Evolutionary conservation across 1,140 invertebrate species (phyloP), one percentile per base, ranked within the genome.

Genomic region (Listronotus oregonensis): DNA sequence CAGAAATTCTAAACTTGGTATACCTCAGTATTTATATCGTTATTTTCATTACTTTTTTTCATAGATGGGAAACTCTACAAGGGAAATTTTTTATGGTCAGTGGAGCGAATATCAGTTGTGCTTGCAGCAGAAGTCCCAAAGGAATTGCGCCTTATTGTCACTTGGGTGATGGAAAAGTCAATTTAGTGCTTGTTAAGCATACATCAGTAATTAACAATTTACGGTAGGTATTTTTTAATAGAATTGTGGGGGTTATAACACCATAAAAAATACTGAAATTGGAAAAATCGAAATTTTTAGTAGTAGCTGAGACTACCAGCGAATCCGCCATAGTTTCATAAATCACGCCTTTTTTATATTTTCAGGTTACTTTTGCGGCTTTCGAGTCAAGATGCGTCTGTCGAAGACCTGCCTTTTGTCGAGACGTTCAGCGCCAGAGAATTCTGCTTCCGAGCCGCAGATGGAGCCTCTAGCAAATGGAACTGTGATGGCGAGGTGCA

Each of bases 401-500:
- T 77, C 14, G 88, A 88, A 71, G 85, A 92, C 70, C 83, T 93
- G 68, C 86, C 89, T 11, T 93, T 91, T 79, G 89, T 93, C 3
- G 87, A 93, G 76, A 86, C 90, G 0, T 86, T 89, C 78, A 84
- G 89, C 66, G 90, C 89, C 3, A 84, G 85, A 66, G 88, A 91
- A 79, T 91, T 92, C 72, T 84, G 82, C 70, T 91, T 92, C 71
- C 85, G 85, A 42, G 85, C 88, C 61, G 70, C 71, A 61, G 76
- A 79, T 37, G 77, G 71, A 40, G 67, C 72, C 21, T 66, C 81
- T 57, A 89, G 87, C 70, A 85, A 89, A 17, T 95, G 92, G 92
- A 94, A 94, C 74, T 94, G 91, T 82, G 92, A 95, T 79, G 92
- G 92, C 9, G 92, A 95, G 78, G 80, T 93, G 15, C 80, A 94